Conservation (phyloP, 2,888 invertebrate species). For the Acanthoscelides obtectus region DNA sequence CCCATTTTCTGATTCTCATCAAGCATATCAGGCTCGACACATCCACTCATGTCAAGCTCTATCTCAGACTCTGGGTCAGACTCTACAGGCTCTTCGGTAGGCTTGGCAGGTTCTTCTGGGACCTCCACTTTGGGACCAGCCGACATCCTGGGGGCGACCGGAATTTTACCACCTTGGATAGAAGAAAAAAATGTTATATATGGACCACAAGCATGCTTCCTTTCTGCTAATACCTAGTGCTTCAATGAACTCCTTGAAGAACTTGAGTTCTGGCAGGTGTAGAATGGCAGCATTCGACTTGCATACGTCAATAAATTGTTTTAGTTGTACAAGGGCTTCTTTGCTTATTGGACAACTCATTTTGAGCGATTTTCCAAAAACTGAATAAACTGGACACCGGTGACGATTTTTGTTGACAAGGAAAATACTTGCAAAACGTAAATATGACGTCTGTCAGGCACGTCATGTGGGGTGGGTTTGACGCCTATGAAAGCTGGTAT, state of each 20-base stretch:
- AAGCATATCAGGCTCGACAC: constrained; percentile 54
- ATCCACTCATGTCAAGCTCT: constrained; percentile 70
- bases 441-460: background rate
- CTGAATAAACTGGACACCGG: constrained; percentile 2
- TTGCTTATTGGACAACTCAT: constrained; percentile 57
- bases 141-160: constrained; percentile 42
- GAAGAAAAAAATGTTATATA: background rate
- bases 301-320: constrained; percentile 67
- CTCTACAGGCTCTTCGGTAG: constrained; percentile 27
- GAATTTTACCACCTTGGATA: constrained; percentile 53
- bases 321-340: constrained; percentile 65
- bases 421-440: background rate
- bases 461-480: background rate
- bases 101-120: constrained; percentile 23
- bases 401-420: background rate
- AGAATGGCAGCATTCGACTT: constrained; percentile 66
- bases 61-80: constrained; percentile 70
- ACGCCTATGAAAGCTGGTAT: no score
- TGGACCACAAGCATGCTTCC: background rate
- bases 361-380: constrained; percentile 19
- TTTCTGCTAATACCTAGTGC: constrained; percentile 53
- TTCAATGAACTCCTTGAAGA: constrained; percentile 75
- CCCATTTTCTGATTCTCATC: constrained; percentile 70
- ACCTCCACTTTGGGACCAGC: constrained; percentile 27
- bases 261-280: constrained; percentile 68